Evolutionary conservation across 2,113 vertebrate genomes (phyloP).

Genomic region (Mixornis gularis): DNA sequence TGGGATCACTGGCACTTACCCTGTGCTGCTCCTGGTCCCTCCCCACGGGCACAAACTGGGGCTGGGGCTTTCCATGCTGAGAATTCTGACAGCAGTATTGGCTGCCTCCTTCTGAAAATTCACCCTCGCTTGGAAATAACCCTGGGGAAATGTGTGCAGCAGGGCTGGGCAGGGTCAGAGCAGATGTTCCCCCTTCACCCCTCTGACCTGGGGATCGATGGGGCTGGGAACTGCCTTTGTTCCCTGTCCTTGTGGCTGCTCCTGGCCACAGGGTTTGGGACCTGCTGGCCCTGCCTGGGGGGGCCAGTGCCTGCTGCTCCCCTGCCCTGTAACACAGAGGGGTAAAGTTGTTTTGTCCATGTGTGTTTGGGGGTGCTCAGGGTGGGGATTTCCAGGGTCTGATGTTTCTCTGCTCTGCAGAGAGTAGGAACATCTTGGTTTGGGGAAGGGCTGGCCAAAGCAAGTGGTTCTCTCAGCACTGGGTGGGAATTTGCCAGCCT

Average conservation of each 20-base stretch:
- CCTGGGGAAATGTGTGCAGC: rapidly evolving
- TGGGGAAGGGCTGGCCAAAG: neutral
- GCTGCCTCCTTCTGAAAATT: neutral
- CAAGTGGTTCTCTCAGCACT: rapidly evolving
- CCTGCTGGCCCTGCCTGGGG: neutral
- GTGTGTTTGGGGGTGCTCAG: neutral
- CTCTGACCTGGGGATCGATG: neutral
- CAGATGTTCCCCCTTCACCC: neutral
- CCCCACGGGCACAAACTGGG: rapidly evolving
- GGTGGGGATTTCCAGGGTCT: neutral
- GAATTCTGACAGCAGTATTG: neutral
- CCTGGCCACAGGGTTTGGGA: neutral
- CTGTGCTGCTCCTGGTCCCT: neutral
- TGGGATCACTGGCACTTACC: rapidly evolving
- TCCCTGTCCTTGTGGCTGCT: neutral
- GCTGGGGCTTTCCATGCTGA: neutral
- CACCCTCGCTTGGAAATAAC: neutral
- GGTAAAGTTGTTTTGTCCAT: rapidly evolving
- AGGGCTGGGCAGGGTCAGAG: neutral
- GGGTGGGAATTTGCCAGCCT: neutral
- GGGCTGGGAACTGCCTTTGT: neutral
- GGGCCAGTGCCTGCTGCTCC: neutral
- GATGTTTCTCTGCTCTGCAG: neutral
- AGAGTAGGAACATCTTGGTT: neutral
- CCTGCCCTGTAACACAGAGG: neutral